Percentiles rank a stretch among this genome's conserved stretches.
phyloP scores from a whole-genome alignment of 1,140 invertebrate genomes.

The Drosophila ohnishii region DNA sequence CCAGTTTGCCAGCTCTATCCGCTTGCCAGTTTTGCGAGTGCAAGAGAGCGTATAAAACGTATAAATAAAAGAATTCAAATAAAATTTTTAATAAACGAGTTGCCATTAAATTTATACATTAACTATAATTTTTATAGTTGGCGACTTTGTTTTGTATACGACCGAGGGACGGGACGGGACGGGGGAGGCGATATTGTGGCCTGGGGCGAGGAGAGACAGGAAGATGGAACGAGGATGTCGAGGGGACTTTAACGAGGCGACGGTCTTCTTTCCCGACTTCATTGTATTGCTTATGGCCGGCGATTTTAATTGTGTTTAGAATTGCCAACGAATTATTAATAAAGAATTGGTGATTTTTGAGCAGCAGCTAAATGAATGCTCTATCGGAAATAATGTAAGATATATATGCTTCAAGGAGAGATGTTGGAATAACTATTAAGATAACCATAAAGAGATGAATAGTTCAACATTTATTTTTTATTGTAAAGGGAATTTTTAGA shows the following conservation, averaged over 20 bases:
- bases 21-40: slow-evolving; percentile 48
- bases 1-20: slow-evolving; percentile 36
- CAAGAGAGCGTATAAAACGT: slow-evolving; percentile 79
- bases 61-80: slow-evolving; percentile 83
- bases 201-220: slow-evolving; percentile 14
- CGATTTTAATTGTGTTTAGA: slow-evolving; percentile 73
- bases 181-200: background rate
- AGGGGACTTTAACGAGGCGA: slow-evolving; percentile 62
- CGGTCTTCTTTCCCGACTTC: slow-evolving; percentile 50
- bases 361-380: slow-evolving; percentile 16
- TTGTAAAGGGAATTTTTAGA: background rate
- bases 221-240: slow-evolving; percentile 34
- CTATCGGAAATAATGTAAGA: background rate
- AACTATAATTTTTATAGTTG: slow-evolving; percentile 83
- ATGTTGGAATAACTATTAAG: too few relatives aligned
- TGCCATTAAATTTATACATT: slow-evolving; percentile 83
- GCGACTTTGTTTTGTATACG: slow-evolving; percentile 81
- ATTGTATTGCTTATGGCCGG: slow-evolving; percentile 56
- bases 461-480: too few relatives aligned
- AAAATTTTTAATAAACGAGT: slow-evolving; percentile 83
- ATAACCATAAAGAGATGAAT: background rate
- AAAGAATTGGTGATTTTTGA: slow-evolving; percentile 22
- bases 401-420: background rate
- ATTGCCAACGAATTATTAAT: slow-evolving; percentile 47
- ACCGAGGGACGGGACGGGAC: background rate